Conservation (phyloP, 2,797 vertebrate species). For the Taeniopygia guttata region DNA sequence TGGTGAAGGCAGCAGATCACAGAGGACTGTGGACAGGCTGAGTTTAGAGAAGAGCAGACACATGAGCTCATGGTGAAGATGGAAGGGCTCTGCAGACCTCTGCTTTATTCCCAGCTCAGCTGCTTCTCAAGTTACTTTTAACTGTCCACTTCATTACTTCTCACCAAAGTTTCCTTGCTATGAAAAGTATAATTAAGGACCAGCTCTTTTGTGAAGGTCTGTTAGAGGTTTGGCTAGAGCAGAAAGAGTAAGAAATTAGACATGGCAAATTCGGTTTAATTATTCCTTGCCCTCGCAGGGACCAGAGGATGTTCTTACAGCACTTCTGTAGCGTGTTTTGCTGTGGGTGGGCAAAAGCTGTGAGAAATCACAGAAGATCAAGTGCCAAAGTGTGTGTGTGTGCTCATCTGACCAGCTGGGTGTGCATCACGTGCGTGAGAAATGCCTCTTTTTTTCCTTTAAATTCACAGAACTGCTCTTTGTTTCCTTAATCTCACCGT, state of each 20-base stretch:
- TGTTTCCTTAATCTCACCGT: slow-evolving; percentile 50
- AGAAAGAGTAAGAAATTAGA: background rate
- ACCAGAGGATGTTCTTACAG: background rate
- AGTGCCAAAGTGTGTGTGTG: background rate
- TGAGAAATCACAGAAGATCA: background rate
- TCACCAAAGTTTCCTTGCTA: background rate
- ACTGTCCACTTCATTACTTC: background rate
- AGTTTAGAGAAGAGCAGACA: background rate
- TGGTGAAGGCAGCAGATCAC: background rate
- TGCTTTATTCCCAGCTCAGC: background rate
- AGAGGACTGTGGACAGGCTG: background rate
- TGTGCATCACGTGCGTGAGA: background rate
- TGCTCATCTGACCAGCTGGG: background rate
- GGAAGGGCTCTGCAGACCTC: background rate
- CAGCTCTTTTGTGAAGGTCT: background rate
- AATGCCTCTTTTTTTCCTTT: background rate
- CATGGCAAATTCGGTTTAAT: background rate
- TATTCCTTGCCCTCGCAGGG: background rate
- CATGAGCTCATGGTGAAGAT: background rate
- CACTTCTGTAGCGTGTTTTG: background rate
- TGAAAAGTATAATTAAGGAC: background rate
- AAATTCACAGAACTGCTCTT: slow-evolving; percentile 26
- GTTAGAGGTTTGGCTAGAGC: background rate
- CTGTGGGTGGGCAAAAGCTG: background rate
- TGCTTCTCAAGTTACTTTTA: background rate